A percentile compares a stretch with the other conserved stretches of the same genome.
Evolutionary conservation across 2,888 invertebrate genomes (phyloP).

Genomic region (Drosophila tripunctata): DNA sequence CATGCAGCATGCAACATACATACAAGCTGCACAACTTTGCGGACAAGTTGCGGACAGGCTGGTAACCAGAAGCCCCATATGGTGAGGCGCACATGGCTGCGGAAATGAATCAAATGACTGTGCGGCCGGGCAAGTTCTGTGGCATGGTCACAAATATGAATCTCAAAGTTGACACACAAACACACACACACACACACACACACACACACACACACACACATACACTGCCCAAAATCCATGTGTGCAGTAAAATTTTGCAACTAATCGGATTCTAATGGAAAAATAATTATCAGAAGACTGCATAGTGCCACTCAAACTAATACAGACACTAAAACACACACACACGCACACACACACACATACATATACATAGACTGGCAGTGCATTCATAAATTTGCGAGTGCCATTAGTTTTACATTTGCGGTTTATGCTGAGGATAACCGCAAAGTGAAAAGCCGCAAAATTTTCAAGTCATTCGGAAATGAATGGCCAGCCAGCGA

Average conservation of each 20-base stretch:
- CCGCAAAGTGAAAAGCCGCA: conserved; percentile 81
- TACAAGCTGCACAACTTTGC: conserved; percentile 42
- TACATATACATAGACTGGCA: conserved; percentile 14
- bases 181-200: neutral
- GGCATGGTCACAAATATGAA: conserved; percentile 38
- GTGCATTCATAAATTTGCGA: conserved; percentile 77
- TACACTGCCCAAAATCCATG: conserved; percentile 4
- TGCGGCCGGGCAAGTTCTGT: conserved; percentile 14
- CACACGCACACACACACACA: conserved; percentile 10
- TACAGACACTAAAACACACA: conserved; percentile 23
- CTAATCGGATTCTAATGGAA: conserved; percentile 84
- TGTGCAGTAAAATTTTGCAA: conserved; percentile 72
- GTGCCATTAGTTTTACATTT: conserved; percentile 84
- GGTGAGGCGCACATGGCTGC: conserved; percentile 41
- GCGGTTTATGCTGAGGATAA: conserved; percentile 79
- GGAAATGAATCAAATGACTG: conserved; percentile 70
- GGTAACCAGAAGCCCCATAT: conserved; percentile 41
- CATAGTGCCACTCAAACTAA: conserved; percentile 55
- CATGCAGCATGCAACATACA: conserved; percentile 7
- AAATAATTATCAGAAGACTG: conserved; percentile 82
- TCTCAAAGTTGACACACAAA: conserved; percentile 51
- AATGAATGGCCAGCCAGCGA: conserved; percentile 72
- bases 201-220: neutral
- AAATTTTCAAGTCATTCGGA: conserved; percentile 79
- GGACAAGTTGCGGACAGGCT: conserved; percentile 59